A percentile compares a stretch with the other conserved stretches of the same genome.
phyloP scores from a whole-genome alignment of 2,797 vertebrate genomes.

The Cuculus canorus region DNA sequence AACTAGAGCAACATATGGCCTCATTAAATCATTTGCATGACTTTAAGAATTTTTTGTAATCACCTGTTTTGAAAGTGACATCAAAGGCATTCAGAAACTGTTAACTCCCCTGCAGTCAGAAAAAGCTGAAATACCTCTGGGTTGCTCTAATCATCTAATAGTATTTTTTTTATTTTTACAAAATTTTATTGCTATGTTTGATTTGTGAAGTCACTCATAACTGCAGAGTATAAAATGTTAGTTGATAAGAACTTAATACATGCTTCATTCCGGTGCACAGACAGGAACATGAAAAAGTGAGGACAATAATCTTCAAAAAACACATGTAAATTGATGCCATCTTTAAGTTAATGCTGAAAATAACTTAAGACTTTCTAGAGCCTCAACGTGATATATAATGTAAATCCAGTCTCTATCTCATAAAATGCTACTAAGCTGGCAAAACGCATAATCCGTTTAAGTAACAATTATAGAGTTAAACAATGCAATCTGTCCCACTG shows the following conservation, averaged over 20 bases:
- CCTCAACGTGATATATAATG: constrained; percentile 3
- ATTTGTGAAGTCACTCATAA: neutral
- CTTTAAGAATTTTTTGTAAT: neutral
- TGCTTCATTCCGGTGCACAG: neutral
- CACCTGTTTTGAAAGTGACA: neutral
- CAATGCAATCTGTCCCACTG: constrained; percentile 76
- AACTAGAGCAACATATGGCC: neutral
- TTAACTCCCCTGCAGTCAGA: neutral
- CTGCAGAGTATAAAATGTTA: neutral
- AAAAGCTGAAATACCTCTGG: neutral
- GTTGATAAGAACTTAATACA: neutral
- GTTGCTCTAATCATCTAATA: neutral
- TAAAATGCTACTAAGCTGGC: constrained; percentile 66
- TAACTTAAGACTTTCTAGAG: constrained; percentile 42
- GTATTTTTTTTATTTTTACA: neutral
- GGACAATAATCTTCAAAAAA: neutral
- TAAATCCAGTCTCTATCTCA: constrained; percentile 61
- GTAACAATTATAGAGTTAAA: constrained; percentile 78
- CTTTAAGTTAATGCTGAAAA: constrained; percentile 21
- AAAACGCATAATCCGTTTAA: constrained; percentile 73
- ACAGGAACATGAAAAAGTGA: neutral
- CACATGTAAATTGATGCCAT: neutral
- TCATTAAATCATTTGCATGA: neutral
- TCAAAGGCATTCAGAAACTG: neutral
- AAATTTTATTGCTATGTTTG: neutral